Percentiles rank a stretch among this genome's conserved stretches.
phyloP scores from a whole-genome alignment of 2,888 invertebrate species.

The Lordiphosa fenestrarum region DNA sequence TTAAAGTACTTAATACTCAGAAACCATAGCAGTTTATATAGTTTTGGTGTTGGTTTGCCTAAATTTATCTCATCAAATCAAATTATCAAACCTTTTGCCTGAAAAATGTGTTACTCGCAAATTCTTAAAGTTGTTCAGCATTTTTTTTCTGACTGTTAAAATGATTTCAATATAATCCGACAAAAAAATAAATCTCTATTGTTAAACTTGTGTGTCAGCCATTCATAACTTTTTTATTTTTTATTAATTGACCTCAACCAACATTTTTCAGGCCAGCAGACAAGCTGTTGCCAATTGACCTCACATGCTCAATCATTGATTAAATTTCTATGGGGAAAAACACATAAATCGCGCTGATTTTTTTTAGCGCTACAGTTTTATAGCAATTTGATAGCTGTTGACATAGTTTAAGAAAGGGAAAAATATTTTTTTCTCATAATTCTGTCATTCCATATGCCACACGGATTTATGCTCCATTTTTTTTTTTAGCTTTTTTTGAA shows the following conservation, averaged over 20 bases:
- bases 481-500: slow-evolving; percentile 8
- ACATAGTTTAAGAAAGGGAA: slow-evolving; percentile 6
- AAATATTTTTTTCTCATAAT: slow-evolving; percentile 11
- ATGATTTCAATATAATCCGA: too few relatives aligned
- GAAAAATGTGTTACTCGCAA: too few relatives aligned
- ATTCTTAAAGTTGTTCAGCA: too few relatives aligned
- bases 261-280: slow-evolving; percentile 3
- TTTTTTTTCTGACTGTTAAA: too few relatives aligned
- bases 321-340: slow-evolving; percentile 15
- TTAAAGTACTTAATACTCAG: too few relatives aligned
- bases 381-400: slow-evolving; percentile 20
- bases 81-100: too few relatives aligned
- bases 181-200: too few relatives aligned
- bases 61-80: too few relatives aligned
- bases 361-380: slow-evolving; percentile 13
- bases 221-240: slow-evolving; percentile 16
- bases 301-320: slow-evolving; percentile 18
- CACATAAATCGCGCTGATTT: slow-evolving; percentile 6
- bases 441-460: slow-evolving; percentile 5
- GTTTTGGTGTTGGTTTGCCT: too few relatives aligned
- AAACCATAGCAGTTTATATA: too few relatives aligned
- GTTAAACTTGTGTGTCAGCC: too few relatives aligned
- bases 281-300: slow-evolving; percentile 33
- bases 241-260: slow-evolving; percentile 20
- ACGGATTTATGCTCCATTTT: slow-evolving; percentile 23